phyloP scores from a whole-genome alignment of 37 sponge, comb jelly and placozoan species.

The Crambe crambe region DNA sequence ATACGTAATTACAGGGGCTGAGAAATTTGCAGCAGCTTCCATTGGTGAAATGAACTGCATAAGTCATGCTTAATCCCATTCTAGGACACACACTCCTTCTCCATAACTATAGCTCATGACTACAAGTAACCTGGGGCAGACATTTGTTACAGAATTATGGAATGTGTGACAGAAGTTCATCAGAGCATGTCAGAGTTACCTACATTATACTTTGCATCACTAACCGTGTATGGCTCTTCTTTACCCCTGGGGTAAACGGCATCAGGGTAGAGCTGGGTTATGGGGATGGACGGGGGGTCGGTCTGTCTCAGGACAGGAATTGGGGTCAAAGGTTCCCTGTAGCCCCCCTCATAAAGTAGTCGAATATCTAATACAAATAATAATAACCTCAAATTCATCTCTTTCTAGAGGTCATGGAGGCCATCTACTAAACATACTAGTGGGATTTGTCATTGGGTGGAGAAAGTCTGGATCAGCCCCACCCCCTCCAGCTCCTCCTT shows the following conservation, averaged over 20 bases:
- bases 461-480: constrained; percentile 3
- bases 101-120: too few species aligned
- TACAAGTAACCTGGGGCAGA: neutral
- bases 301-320: constrained; percentile 65
- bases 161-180: too few species aligned
- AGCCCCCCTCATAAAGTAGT: constrained; percentile 56
- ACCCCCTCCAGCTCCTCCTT: constrained; percentile 9
- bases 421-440: too few species aligned
- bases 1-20: too few species aligned
- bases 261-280: constrained; percentile 75
- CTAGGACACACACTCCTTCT: too few species aligned
- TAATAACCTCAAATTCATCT: neutral
- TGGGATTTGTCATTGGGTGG: constrained; percentile 24
- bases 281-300: constrained; percentile 90
- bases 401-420: neutral
- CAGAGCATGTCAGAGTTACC: too few species aligned
- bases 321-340: constrained; percentile 61
- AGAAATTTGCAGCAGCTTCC: too few species aligned
- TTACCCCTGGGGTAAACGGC: constrained; percentile 75
- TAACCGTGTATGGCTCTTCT: constrained; percentile 71
- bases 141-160: neutral
- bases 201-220: too few species aligned
- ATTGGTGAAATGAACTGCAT: too few species aligned
- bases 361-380: constrained; percentile 43
- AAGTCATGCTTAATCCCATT: too few species aligned